Percentiles rank a stretch among this genome's conserved stretches.
Conservation (phyloP, 2,888 invertebrate species). For the Cordilura impudica region DNA sequence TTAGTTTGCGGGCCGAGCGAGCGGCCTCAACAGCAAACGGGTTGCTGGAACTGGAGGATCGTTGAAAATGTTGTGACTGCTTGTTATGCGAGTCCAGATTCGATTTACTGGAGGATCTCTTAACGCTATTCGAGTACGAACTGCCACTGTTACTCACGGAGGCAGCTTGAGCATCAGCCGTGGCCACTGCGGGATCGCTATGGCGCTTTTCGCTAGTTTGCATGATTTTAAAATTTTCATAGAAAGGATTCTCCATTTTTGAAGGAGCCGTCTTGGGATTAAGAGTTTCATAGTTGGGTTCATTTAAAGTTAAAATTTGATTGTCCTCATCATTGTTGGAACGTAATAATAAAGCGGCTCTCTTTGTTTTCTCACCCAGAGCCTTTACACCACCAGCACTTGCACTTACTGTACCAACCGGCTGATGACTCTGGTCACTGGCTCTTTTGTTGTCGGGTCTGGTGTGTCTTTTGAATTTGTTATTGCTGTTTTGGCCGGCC, state of each 20-base stretch:
- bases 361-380: conserved; percentile 69
- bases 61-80: conserved; percentile 65
- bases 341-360: conserved; percentile 74
- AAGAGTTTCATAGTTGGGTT: conserved; percentile 77
- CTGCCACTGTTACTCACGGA: conserved; percentile 40
- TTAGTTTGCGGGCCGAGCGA: conserved; percentile 71
- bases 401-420: conserved; percentile 60
- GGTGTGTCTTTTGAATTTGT: conserved; percentile 71
- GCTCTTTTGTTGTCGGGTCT: conserved; percentile 63
- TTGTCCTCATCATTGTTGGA: conserved; percentile 73
- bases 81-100: conserved; percentile 64
- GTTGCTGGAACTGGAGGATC: conserved; percentile 74
- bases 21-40: conserved; percentile 68
- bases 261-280: conserved; percentile 69
- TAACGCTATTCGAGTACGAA: conserved; percentile 65
- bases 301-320: conserved; percentile 74
- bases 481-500: conserved; percentile 68
- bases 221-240: conserved; percentile 67
- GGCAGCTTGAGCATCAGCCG: not conserved
- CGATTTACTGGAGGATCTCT: conserved; percentile 72
- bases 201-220: conserved; percentile 58
- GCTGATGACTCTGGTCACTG: conserved; percentile 59
- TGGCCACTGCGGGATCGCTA: conserved; percentile 54
- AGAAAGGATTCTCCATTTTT: conserved; percentile 67
- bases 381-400: conserved; percentile 51